phyloP scores from a whole-genome alignment of 2,113 vertebrate species.

The Elgaria multicarinata region DNA sequence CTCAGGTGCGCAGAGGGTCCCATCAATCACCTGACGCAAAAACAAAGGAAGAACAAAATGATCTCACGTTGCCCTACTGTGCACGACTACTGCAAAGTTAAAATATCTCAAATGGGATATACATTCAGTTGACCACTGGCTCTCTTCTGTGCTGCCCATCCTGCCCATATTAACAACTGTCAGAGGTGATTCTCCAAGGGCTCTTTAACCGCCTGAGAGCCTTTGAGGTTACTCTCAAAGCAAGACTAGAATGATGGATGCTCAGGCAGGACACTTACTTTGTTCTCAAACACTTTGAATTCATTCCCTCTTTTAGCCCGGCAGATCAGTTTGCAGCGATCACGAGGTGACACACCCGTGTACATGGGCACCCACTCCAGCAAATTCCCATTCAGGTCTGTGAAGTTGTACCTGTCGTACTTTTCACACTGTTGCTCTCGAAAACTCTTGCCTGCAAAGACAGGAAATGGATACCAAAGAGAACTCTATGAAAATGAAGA shows the following conservation, averaged over 20 bases:
- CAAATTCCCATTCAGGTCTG: constrained; percentile 83
- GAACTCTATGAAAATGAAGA: neutral
- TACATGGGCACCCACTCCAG: constrained; percentile 96
- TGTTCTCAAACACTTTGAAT: constrained; percentile 96
- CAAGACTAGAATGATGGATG: fast-evolving
- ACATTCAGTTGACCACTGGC: neutral
- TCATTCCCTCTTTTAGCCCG: constrained; percentile 88
- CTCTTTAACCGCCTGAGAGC: neutral
- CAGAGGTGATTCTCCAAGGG: neutral
- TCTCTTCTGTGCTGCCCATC: neutral
- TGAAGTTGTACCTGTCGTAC: constrained; percentile 87
- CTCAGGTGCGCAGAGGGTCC: constrained; percentile 93
- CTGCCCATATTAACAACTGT: neutral
- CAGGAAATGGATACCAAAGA: neutral
- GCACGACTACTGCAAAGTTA: no score
- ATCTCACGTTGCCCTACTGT: neutral
- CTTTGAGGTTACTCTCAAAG: fast-evolving
- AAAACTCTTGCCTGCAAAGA: constrained; percentile 88
- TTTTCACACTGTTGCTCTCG: constrained; percentile 96
- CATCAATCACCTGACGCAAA: constrained; percentile 87
- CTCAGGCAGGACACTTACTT: constrained; percentile 76
- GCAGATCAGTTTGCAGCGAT: constrained; percentile 96
- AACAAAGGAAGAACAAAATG: fast-evolving
- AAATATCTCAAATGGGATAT: neutral
- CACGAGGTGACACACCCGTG: constrained; percentile 89